Base-by-base conservation (phyloP, 2,888 invertebrate genomes). In the Sinodicranocentrus sp. region DNA sequence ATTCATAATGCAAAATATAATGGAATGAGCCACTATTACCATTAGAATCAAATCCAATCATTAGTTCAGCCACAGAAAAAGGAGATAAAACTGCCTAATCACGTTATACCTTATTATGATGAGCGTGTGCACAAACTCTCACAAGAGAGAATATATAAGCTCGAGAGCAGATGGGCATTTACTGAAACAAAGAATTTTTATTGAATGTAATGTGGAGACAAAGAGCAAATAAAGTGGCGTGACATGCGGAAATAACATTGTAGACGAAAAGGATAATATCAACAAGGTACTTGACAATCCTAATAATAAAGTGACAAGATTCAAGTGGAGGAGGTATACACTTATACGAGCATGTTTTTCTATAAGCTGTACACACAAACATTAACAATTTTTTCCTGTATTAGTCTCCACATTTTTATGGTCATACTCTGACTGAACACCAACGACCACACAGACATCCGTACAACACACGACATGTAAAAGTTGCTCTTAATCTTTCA, bases 271-370 rank as follows among this genome's bases (percentile, higher is more conserved):
- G 65, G 39, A 44, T 39, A 43, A 39, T 65, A 65, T 65, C 65
- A 65, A 65, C 65, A 65, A 65, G 39, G 23, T 65, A 65, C 43
- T 65, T 43, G 65, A 65, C 65, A 65, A 65, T 65, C 21, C n/a
- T 28, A 48, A 48, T n/a, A n/a, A n/a, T 21, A 13, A 65, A 65
- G 65, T 65, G 65, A 65, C 65, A 65, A 65, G 23, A 65, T 21
- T 65, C 65, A 65, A 65, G 65, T 65, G 43, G 33, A 23, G 65
- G 19, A 19, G 39, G 57, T 33, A 33, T 33, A 33, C 10, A 33
- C 10, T 33, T 33, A 33, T 33, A 33, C 10, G 39, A 44, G 44
- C 44, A 52, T 52, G 15, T 48, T 48, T n/a, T 33, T 33, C 33
- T 33, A 33, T n/a, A n/a, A 10, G 33, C 33, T 33, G 33, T 48